Base-by-base conservation (phyloP, 2,888 invertebrate species). In the Torymus tubicola region DNA sequence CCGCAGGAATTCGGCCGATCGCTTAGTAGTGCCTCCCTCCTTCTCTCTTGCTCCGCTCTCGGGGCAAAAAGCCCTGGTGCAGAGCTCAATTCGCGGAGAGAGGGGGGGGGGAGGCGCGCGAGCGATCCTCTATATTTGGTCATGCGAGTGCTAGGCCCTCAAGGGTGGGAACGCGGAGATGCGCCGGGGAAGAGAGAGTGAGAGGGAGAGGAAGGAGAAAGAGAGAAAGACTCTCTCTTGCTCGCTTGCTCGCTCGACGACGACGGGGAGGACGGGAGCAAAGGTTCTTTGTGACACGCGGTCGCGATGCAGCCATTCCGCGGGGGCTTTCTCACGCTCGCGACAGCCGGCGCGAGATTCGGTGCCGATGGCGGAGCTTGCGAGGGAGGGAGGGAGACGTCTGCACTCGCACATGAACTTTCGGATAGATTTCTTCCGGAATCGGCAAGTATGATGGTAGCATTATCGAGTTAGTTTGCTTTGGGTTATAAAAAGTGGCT, bases 101-200 rank as follows among this genome's bases (percentile, higher is more conserved):
- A 73, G 64, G 55, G 58, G 68, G 75, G 53, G 57, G 68, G 60
- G 58, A 52, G 53, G 21, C n/a, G 64, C 42, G 31, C 55, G 55
- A 65, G 50, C 78, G 67, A 67, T 73, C 78, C 73, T 73, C 78
- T 78, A 73, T 73, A 73, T 78, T 78, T 78, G 78, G 78, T 73
- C 78, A 73, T 52, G 61, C 60, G 78, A 53, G 70, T n/a, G 12
- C 12, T 24, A 21, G 64, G 53, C 18, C 52, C 70, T 70, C 63
- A 68, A 75, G 75, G 67, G 58, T 75, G 75, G 67, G 68, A 68
- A 75, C 57, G 12, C 55, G 55, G 55, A n/a, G 55, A 57, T 57
- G 50, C 12, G 18, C 16, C 50, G 65, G 42, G 21, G 13, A 57
- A 16, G 57, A 55, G 42, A 31, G 31, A 31, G 69, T 58, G 14